These are phyloP conservation scores for Monomorium pharaonis DNA, from an alignment of 1,140 invertebrate genomes.

Conservation along the genomic window DNA sequence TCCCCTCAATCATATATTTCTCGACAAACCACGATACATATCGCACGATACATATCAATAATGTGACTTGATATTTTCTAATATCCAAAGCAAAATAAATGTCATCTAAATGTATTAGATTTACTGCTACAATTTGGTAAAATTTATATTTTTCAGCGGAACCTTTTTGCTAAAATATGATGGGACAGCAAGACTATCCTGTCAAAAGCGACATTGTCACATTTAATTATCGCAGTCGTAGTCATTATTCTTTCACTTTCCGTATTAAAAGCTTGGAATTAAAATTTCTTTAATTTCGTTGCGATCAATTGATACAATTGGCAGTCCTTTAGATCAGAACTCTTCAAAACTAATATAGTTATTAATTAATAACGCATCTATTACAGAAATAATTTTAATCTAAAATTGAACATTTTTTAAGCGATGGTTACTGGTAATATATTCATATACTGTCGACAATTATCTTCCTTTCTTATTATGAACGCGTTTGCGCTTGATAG, in stretches of 20 bases:
- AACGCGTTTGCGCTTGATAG: not conserved
- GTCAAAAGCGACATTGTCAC: too few relatives aligned
- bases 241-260: not conserved
- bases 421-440: not conserved
- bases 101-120: too few relatives aligned
- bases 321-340: not conserved
- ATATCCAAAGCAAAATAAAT: too few relatives aligned
- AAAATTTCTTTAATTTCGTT: not conserved
- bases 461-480: not conserved
- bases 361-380: not conserved
- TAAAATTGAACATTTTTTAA: not conserved
- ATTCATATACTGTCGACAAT: not conserved
- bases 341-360: not conserved
- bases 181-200: too few relatives aligned
- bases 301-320: not conserved
- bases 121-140: too few relatives aligned
- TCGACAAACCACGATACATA: not conserved
- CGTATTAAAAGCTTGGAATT: not conserved
- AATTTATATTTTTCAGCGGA: too few relatives aligned
- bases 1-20: not conserved
- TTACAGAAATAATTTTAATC: not conserved
- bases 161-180: too few relatives aligned
- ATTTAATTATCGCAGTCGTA: not conserved
- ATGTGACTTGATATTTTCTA: too few relatives aligned
- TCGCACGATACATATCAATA: not conserved